A percentile compares a stretch with the other conserved stretches of the same genome.
Conservation (phyloP, 1,140 invertebrate genomes). For the Brachionus asplanchnoidis region DNA sequence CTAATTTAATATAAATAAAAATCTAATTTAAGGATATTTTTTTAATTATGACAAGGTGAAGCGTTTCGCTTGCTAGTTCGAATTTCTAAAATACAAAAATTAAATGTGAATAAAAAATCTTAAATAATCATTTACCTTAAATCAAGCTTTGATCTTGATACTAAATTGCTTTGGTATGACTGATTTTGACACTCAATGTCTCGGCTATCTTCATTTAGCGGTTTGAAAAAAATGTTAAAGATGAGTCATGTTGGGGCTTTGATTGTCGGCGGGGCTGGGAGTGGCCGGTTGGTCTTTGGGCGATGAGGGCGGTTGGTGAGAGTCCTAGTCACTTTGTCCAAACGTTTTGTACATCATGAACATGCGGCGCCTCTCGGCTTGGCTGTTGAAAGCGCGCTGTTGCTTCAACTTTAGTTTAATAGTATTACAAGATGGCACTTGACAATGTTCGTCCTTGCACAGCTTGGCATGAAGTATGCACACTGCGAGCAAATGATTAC, state of each 20-base stretch:
- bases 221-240: constrained; percentile 28
- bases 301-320: not conserved
- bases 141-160: not conserved
- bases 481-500: constrained; percentile 11
- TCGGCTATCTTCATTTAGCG: not conserved
- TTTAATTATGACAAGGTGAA: not conserved
- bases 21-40: not conserved
- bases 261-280: not conserved
- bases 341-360: constrained; percentile 34
- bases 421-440: constrained; percentile 22
- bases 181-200: not conserved
- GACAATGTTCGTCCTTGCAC: constrained; percentile 37
- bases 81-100: not conserved
- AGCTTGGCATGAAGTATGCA: constrained; percentile 30
- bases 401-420: constrained; percentile 25
- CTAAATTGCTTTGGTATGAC: not conserved
- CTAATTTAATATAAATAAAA: not conserved
- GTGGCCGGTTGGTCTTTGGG: not conserved
- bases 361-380: constrained; percentile 38
- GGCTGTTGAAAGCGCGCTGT: not conserved
- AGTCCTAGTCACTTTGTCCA: not conserved
- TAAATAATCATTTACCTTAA: not conserved
- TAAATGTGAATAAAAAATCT: not conserved
- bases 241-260: not conserved
- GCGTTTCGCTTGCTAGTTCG: not conserved